Percentiles rank a stretch among this genome's conserved stretches.
Conservation (phyloP, 2,113 vertebrate genomes). For the Ceyx cyanopectus region DNA sequence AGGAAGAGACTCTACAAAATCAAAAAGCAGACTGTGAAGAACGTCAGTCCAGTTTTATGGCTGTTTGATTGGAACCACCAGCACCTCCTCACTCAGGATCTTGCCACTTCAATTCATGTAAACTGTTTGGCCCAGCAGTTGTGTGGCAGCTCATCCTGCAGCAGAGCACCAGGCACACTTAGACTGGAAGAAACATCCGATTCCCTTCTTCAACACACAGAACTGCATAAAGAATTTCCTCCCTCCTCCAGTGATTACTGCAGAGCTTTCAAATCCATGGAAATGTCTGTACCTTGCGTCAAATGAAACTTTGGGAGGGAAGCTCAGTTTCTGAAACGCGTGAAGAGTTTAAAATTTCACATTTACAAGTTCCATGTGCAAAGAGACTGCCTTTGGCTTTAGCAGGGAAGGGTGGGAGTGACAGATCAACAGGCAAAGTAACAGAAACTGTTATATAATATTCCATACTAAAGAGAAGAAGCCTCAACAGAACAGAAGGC, state of each 20-base stretch:
- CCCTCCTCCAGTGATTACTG: not conserved
- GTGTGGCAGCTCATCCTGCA: not conserved
- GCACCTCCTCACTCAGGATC: not conserved
- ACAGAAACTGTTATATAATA: not conserved
- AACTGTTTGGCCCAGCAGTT: not conserved
- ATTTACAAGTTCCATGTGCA: not conserved
- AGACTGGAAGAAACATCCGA: not conserved
- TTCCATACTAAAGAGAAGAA: not conserved
- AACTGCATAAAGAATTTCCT: not conserved
- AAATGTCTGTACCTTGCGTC: not conserved
- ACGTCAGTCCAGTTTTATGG: not conserved
- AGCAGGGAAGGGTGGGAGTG: not conserved
- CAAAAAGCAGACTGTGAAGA: not conserved
- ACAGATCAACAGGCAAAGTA: conserved; percentile 3
- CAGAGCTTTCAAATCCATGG: not conserved
- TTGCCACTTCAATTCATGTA: not conserved
- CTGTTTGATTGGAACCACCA: conserved; percentile 8
- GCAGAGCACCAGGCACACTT: not conserved
- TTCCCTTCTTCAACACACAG: not conserved
- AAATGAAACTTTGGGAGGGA: not conserved
- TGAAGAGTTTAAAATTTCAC: not conserved
- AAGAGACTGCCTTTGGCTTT: not conserved
- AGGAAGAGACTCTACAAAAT: not conserved
- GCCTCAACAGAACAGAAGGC: not conserved
- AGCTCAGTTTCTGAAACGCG: not conserved